phyloP scores from a whole-genome alignment of 2,888 invertebrate genomes.

The Resseliella maxima region DNA sequence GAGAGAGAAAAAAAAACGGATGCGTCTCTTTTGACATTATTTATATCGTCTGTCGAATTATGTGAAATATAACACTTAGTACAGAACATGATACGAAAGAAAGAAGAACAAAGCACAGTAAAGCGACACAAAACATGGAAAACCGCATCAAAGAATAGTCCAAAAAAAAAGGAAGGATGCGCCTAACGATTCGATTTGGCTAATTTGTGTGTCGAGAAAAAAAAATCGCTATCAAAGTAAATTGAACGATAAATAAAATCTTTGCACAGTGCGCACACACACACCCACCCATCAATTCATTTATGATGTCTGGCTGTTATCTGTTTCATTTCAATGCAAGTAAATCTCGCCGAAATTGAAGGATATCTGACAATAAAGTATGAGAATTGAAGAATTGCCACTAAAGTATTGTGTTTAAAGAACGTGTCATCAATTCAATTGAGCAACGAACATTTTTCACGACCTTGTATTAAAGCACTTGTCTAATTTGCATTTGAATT shows the following conservation, averaged over 20 bases:
- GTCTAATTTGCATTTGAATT: conserved; percentile 29
- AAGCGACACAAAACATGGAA: too few species aligned
- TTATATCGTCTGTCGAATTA: not conserved
- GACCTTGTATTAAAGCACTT: not conserved
- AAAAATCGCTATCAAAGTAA: not conserved
- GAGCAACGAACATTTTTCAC: not conserved
- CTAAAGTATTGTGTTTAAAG: not conserved
- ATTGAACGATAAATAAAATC: not conserved
- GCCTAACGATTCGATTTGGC: conserved; percentile 5
- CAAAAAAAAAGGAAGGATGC: not conserved
- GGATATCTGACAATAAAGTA: not conserved
- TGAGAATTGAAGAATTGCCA: not conserved
- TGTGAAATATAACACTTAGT: not conserved
- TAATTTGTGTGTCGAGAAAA: not conserved
- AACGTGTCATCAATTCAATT: not conserved
- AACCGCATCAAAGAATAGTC: too few species aligned
- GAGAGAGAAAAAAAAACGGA: not conserved
- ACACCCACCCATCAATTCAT: not conserved
- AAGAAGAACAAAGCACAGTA: not conserved
- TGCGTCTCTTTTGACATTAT: not conserved
- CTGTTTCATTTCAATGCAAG: not conserved
- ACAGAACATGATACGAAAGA: not conserved
- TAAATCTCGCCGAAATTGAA: not conserved
- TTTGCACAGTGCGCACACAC: not conserved
- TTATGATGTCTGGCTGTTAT: conserved; percentile 16